phyloP scores from a whole-genome alignment of 2,797 vertebrate genomes.

The Mus spretus region DNA sequence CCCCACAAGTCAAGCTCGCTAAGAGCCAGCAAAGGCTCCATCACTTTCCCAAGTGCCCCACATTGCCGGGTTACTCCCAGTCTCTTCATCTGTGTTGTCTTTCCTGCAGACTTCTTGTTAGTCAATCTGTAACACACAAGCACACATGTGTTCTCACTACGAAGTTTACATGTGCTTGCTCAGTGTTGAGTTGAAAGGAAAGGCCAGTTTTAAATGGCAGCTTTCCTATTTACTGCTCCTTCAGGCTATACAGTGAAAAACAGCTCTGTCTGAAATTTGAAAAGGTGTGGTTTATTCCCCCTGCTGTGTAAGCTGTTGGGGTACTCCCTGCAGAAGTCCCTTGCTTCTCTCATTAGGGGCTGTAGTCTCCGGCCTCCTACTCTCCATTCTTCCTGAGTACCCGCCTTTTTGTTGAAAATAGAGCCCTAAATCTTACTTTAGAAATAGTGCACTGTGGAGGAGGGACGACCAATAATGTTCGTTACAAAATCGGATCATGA shows the following conservation, averaged over 20 bases:
- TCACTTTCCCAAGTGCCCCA: too few species aligned
- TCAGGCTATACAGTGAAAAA: constrained; percentile 26
- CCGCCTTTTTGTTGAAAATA: constrained; percentile 90
- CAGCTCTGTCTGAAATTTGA: background rate
- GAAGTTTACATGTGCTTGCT: background rate
- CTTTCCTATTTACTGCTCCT: background rate
- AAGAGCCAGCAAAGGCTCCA: background rate
- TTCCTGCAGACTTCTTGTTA: background rate
- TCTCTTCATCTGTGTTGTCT: background rate
- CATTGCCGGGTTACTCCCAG: background rate
- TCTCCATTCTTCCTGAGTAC: constrained; percentile 79
- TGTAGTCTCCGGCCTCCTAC: constrained; percentile 63
- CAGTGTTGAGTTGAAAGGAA: background rate
- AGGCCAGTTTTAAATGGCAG: background rate
- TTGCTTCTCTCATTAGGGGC: constrained; percentile 67
- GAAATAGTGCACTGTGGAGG: constrained; percentile 86
- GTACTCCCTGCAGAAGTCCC: constrained; percentile 16
- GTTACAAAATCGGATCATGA: constrained; percentile 90
- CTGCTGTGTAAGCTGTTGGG: background rate
- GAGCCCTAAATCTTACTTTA: constrained; percentile 90
- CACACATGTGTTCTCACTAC: background rate
- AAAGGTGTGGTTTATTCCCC: background rate
- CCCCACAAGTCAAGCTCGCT: background rate
- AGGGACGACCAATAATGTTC: constrained; percentile 89
- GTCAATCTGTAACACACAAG: background rate